These are phyloP conservation scores for Neostethus bicornis DNA, from an alignment of 2,797 vertebrate species.

Conservation along the genomic window DNA sequence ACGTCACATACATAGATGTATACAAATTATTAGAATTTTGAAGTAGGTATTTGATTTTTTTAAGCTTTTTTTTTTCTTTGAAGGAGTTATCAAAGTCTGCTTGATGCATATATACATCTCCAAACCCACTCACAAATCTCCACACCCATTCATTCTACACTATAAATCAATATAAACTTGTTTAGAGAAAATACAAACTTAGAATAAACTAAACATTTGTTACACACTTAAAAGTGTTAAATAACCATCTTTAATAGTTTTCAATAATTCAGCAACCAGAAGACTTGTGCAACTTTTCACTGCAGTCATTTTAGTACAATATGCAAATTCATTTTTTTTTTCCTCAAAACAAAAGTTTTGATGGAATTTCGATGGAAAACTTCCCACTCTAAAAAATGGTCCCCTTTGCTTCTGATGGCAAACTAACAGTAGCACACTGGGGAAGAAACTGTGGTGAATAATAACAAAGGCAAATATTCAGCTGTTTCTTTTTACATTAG, in stretches of 20 bases:
- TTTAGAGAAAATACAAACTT: not conserved
- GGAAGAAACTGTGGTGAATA: constrained; percentile 38
- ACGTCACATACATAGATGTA: no score
- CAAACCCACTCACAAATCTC: not conserved
- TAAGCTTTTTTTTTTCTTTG: not conserved
- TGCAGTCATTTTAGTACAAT: not conserved
- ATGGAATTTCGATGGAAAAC: constrained; percentile 28
- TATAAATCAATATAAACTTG: not conserved
- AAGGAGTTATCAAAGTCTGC: not conserved
- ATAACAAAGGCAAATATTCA: constrained; percentile 31
- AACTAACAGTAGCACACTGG: constrained; percentile 15
- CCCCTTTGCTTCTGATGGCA: constrained; percentile 2
- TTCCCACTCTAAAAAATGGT: constrained; percentile 11
- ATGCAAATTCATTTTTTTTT: not conserved
- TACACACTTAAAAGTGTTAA: constrained; percentile 19
- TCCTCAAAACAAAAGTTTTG: constrained; percentile 1
- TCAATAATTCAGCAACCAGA: constrained; percentile 27
- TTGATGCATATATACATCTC: not conserved
- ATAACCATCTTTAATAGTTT: constrained; percentile 18
- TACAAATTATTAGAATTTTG: no score
- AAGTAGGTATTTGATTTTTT: not conserved
- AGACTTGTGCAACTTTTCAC: constrained; percentile 12
- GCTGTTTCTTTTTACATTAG: constrained; percentile 48
- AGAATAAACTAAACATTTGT: constrained; percentile 7
- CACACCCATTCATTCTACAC: not conserved